Evolutionary conservation across 2,113 vertebrate species (phyloP).

Genomic region (Laticauda colubrina): DNA sequence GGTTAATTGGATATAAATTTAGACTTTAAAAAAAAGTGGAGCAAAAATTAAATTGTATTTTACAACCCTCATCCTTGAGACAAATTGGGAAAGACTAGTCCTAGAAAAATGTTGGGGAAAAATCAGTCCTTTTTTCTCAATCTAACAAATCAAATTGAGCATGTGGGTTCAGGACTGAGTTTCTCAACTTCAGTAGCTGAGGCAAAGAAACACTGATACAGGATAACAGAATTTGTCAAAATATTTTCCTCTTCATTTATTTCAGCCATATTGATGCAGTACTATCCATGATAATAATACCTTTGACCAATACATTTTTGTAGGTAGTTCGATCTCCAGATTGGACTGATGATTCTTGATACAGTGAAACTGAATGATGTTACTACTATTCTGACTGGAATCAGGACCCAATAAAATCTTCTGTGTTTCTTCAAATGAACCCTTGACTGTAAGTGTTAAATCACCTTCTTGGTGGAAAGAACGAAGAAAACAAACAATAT

Average conservation of each 20-base stretch:
- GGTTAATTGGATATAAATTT: neutral
- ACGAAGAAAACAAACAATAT: neutral
- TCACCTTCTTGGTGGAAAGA: slow-evolving; percentile 53
- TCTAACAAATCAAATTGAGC: neutral
- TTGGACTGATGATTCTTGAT: slow-evolving; percentile 70
- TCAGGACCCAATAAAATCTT: slow-evolving; percentile 41
- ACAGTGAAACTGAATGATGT: slow-evolving; percentile 69
- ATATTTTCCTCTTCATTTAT: neutral
- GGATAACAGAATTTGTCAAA: neutral
- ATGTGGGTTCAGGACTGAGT: neutral
- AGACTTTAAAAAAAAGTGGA: neutral
- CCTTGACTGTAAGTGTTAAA: slow-evolving; percentile 70
- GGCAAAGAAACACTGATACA: neutral
- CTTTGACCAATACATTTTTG: slow-evolving; percentile 12
- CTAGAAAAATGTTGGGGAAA: neutral
- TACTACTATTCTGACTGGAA: slow-evolving; percentile 3
- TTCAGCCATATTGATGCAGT: neutral
- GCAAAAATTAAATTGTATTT: neutral
- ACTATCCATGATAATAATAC: neutral
- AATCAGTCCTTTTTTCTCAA: neutral
- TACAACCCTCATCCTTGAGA: neutral
- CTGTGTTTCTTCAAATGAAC: slow-evolving; percentile 73
- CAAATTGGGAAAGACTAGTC: neutral
- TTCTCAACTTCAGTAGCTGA: neutral
- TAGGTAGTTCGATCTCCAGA: slow-evolving; percentile 55